A percentile compares a stretch with the other conserved stretches of the same genome.
phyloP scores from a whole-genome alignment of 2,797 vertebrate species.

The Sebastes elongatus region DNA sequence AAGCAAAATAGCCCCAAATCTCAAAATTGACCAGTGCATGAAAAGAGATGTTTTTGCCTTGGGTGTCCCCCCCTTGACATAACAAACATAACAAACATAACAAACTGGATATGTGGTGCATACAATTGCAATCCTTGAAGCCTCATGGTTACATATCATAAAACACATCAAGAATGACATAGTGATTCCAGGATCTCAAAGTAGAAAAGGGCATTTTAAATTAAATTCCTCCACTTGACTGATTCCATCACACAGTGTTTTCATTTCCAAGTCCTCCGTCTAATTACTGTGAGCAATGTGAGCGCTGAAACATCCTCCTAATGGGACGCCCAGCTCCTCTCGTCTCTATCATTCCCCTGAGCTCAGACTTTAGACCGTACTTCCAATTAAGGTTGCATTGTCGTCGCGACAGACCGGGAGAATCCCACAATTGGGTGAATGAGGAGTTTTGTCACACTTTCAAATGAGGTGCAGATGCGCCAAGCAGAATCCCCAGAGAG shows the following conservation, averaged over 20 bases:
- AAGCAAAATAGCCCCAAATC: no score
- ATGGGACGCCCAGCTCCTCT: slow-evolving; percentile 43
- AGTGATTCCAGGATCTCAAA: not conserved
- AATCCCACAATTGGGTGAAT: slow-evolving; percentile 42
- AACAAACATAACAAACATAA: not conserved
- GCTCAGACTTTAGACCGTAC: slow-evolving; percentile 55
- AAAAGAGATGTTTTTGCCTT: no score
- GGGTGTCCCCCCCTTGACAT: no score
- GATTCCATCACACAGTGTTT: slow-evolving; percentile 50
- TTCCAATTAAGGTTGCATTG: slow-evolving; percentile 68
- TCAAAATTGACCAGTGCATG: no score
- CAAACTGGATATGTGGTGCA: not conserved
- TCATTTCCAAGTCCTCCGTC: slow-evolving; percentile 53
- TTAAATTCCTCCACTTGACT: slow-evolving; percentile 53
- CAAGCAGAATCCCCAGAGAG: slow-evolving; percentile 33
- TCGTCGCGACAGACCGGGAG: slow-evolving; percentile 24
- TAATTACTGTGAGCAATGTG: slow-evolving; percentile 57
- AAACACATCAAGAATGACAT: not conserved
- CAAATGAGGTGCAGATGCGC: slow-evolving; percentile 58
- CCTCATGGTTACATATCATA: not conserved
- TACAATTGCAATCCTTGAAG: not conserved
- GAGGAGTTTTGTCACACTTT: slow-evolving; percentile 60
- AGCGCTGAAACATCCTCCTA: slow-evolving; percentile 44
- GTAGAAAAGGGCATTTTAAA: slow-evolving; percentile 39
- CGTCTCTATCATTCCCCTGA: slow-evolving; percentile 37